phyloP scores from a whole-genome alignment of 2,888 invertebrate genomes.

The Machimus atricapillus region DNA sequence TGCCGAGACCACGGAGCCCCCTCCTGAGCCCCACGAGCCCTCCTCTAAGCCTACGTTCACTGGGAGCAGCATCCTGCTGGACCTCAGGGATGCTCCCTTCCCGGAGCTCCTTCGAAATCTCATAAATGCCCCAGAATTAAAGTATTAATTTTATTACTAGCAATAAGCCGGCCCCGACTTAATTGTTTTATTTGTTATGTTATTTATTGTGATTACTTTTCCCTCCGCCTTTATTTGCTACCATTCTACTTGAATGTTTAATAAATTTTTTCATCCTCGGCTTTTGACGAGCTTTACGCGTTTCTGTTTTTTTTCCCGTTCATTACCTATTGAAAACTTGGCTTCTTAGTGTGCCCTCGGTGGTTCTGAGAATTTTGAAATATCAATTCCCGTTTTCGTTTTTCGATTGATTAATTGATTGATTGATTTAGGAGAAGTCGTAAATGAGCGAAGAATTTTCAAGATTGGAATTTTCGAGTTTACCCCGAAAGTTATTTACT shows the following conservation, averaged over 20 bases:
- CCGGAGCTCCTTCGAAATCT: background rate
- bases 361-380: too few relatives aligned
- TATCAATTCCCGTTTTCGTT: too few relatives aligned
- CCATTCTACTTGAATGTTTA: background rate
- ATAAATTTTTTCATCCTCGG: background rate
- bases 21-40: background rate
- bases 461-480: too few relatives aligned
- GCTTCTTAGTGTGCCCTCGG: too few relatives aligned
- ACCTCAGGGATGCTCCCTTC: background rate
- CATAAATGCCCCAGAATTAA: conserved; percentile 21
- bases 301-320: background rate
- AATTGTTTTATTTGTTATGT: conserved; percentile 23
- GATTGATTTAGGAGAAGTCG: too few relatives aligned
- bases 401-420: too few relatives aligned
- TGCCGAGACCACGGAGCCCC: background rate
- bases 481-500: too few relatives aligned
- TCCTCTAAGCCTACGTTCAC: background rate
- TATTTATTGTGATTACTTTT: conserved; percentile 15
- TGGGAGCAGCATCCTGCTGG: background rate
- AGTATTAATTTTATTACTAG: conserved; percentile 28
- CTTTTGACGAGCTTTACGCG: background rate
- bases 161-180: background rate
- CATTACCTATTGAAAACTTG: background rate
- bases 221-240: background rate
- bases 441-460: too few relatives aligned